A percentile compares a stretch with the other conserved stretches of the same genome.
phyloP scores from a whole-genome alignment of 2,113 vertebrate species.

The Rallus limicola region DNA sequence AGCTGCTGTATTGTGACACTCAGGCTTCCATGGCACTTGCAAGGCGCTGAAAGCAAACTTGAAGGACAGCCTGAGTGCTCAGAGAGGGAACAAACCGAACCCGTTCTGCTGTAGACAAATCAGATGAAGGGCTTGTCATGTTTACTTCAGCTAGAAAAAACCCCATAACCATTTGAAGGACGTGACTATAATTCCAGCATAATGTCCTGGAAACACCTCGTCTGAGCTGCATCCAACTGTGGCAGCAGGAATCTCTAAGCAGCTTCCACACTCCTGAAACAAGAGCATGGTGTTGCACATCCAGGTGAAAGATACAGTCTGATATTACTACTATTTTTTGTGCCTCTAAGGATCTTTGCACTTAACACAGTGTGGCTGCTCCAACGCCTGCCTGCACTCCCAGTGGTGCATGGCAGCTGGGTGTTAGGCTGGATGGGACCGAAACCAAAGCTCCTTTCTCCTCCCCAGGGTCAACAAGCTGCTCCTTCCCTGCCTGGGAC shows the following conservation, averaged over 20 bases:
- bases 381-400: background rate
- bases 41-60: background rate
- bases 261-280: background rate
- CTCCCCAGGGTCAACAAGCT: background rate
- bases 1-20: background rate
- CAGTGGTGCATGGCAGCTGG: rapidly evolving
- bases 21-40: background rate
- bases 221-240: background rate
- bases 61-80: background rate
- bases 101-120: background rate
- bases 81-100: background rate
- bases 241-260: background rate
- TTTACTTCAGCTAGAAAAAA: background rate
- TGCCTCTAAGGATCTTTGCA: background rate
- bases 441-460: constrained; percentile 12
- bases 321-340: background rate
- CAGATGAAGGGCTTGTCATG: background rate
- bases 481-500: background rate
- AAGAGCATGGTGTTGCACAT: background rate
- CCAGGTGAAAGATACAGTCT: background rate
- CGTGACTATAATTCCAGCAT: background rate
- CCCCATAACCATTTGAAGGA: background rate
- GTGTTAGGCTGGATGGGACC: background rate
- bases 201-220: background rate
- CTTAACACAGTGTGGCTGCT: rapidly evolving